These are phyloP conservation scores for Junonia oenone DNA, from an alignment of 2,888 invertebrate species.

Conservation along the genomic window DNA sequence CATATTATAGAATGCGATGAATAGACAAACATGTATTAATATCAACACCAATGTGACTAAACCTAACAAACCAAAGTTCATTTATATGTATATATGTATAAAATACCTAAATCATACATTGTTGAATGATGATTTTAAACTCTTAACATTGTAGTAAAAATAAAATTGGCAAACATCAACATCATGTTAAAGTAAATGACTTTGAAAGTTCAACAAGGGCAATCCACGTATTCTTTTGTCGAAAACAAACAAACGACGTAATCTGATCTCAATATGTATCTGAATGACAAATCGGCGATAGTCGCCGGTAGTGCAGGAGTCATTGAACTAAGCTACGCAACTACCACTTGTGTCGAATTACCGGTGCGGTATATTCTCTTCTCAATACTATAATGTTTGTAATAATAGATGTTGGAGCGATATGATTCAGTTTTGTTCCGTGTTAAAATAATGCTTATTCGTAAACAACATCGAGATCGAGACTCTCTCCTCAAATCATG, in stretches of 20 bases:
- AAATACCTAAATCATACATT: no score
- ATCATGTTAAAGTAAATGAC: neutral
- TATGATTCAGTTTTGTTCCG: neutral
- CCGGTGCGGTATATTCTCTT: slow-evolving; percentile 9
- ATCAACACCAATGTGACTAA: no score
- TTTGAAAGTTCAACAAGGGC: neutral
- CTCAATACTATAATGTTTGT: neutral
- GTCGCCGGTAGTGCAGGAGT: slow-evolving; percentile 12
- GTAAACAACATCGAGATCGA: no score
- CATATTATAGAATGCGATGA: no score
- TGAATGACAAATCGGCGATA: slow-evolving; percentile 16
- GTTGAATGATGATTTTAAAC: neutral
- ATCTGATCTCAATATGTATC: slow-evolving; percentile 5
- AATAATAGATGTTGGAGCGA: neutral
- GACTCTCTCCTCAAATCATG: no score
- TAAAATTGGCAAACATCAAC: neutral
- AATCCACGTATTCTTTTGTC: neutral
- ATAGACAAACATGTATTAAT: no score
- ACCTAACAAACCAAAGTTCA: no score
- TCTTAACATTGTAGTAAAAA: neutral
- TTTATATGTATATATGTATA: no score
- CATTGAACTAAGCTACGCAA: slow-evolving; percentile 19
- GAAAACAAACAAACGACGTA: neutral
- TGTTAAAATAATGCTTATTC: neutral
- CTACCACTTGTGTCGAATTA: slow-evolving; percentile 12